Conservation (phyloP, 35 echinoderm and acorn worm species). For the Lytechinus pictus region DNA sequence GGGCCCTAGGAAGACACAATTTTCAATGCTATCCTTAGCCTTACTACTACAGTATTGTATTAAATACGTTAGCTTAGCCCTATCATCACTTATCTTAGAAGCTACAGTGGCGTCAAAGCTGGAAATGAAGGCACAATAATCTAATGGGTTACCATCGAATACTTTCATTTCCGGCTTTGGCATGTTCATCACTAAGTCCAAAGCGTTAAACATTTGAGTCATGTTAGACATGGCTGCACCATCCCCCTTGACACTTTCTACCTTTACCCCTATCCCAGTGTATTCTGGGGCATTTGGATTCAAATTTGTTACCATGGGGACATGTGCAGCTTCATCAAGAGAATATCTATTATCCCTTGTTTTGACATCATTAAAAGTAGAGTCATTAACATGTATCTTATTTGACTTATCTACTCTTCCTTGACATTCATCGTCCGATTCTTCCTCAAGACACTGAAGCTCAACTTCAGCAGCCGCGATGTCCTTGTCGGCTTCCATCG, state of each 20-base stretch:
- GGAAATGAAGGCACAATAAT: too few relatives aligned
- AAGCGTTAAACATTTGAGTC: not conserved
- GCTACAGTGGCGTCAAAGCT: too few relatives aligned
- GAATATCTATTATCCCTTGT: not conserved
- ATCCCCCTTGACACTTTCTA: too few relatives aligned
- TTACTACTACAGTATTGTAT: too few relatives aligned
- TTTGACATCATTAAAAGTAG: too few relatives aligned
- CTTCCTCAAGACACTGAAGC: not conserved
- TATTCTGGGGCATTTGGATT: not conserved
- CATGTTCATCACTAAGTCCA: not conserved
- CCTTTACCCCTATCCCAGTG: not conserved
- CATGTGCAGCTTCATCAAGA: not conserved
- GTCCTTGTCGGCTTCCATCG: not conserved
- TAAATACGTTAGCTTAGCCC: too few relatives aligned
- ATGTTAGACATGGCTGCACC: not conserved
- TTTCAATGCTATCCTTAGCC: too few relatives aligned
- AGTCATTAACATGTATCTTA: not conserved
- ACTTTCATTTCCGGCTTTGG: too few relatives aligned
- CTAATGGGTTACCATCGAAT: too few relatives aligned
- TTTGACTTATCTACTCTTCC: not conserved
- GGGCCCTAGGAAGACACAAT: too few relatives aligned
- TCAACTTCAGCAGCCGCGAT: not conserved
- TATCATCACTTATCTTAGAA: too few relatives aligned
- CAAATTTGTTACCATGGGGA: too few relatives aligned
- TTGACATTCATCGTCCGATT: not conserved